Conservation (phyloP, 1,140 invertebrate species). For the Oreohelix idahoensis region DNA sequence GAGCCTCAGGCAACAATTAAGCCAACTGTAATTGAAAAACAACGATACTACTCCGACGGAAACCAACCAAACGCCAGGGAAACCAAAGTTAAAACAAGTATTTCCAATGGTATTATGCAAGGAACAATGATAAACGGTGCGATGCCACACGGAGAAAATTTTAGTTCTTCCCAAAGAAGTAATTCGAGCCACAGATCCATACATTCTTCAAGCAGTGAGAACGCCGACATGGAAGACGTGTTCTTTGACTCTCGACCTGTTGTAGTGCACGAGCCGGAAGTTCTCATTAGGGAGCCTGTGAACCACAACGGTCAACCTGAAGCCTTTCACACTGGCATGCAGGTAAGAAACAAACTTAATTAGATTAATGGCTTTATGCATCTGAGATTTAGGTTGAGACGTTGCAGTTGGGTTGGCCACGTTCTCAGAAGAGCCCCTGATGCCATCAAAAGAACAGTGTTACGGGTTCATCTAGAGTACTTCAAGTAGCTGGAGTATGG, state of each 20-base stretch:
- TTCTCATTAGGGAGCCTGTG: background rate
- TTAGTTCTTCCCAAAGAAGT: constrained; percentile 4
- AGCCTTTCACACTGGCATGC: background rate
- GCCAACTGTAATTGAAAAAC: background rate
- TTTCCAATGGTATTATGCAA: background rate
- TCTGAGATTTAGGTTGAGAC: too few relatives aligned
- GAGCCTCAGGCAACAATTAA: background rate
- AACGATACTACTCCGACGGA: background rate
- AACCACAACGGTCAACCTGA: background rate
- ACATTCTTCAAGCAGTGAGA: background rate
- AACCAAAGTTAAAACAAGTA: background rate
- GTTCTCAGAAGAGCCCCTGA: too few relatives aligned
- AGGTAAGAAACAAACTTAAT: too few relatives aligned
- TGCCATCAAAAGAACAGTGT: too few relatives aligned
- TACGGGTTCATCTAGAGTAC: too few relatives aligned
- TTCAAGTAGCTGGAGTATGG: too few relatives aligned
- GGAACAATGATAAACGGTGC: background rate
- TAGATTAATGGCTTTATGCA: too few relatives aligned
- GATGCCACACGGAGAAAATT: background rate
- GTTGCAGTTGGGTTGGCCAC: too few relatives aligned
- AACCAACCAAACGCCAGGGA: background rate
- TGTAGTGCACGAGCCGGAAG: background rate
- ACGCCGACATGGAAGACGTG: background rate
- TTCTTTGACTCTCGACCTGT: background rate
- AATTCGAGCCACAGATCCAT: background rate